Conservation (phyloP, 2,888 invertebrate species). For the Anarsia innoxiella region DNA sequence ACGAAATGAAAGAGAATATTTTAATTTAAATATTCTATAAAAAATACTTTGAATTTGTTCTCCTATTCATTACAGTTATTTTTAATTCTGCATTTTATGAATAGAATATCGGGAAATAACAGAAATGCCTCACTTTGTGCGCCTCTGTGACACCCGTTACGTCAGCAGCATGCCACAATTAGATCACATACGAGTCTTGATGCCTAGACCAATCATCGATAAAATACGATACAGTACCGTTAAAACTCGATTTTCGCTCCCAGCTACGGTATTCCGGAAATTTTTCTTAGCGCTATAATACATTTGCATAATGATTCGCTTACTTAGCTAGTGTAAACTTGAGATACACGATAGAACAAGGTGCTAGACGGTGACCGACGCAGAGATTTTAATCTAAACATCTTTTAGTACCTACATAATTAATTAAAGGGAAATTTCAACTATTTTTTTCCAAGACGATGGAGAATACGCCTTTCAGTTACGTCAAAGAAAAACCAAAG, state of each 20-base stretch:
- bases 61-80: too few species aligned
- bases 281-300: conserved; percentile 30
- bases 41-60: too few species aligned
- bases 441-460: background rate
- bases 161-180: conserved; percentile 67
- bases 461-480: background rate
- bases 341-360: conserved; percentile 12
- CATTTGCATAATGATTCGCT: conserved; percentile 26
- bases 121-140: too few species aligned
- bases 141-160: conserved; percentile 50
- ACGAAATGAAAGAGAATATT: too few species aligned
- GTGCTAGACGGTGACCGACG: conserved; percentile 9
- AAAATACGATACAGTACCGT: conserved; percentile 62
- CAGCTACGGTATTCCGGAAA: conserved; percentile 38
- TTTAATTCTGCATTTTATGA: too few species aligned
- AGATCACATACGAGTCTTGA: conserved; percentile 61
- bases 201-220: conserved; percentile 54
- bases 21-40: too few species aligned
- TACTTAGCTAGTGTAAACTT: conserved; percentile 13
- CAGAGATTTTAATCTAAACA: conserved; percentile 8
- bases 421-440: background rate
- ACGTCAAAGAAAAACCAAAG: background rate
- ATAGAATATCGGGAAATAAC: too few species aligned
- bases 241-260: conserved; percentile 54
- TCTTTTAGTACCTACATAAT: conserved; percentile 6